Evolutionary conservation across 2,113 vertebrate species (phyloP).

Genomic region (Alligator sinensis): DNA sequence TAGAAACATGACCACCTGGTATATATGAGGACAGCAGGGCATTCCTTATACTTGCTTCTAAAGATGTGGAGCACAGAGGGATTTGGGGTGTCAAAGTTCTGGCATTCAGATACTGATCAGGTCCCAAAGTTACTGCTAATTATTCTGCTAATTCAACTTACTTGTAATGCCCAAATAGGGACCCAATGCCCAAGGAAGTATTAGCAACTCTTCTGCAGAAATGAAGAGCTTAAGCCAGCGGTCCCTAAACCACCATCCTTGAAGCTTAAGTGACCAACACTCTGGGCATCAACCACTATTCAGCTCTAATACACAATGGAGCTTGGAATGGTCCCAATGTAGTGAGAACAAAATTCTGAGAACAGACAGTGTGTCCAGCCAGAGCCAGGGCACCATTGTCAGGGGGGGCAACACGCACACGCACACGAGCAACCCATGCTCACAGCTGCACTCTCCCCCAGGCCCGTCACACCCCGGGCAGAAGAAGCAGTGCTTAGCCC

Average conservation of each 20-base stretch:
- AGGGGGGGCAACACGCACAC: neutral
- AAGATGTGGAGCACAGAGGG: fast-evolving
- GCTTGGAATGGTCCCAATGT: neutral
- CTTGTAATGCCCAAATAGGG: neutral
- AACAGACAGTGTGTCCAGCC: neutral
- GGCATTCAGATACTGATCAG: neutral
- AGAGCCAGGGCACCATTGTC: neutral
- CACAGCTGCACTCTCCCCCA: too few relatives aligned
- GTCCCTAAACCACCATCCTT: neutral
- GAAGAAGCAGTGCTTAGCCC: too few relatives aligned
- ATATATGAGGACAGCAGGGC: fast-evolving
- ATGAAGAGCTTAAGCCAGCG: neutral
- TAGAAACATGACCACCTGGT: fast-evolving
- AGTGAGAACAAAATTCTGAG: neutral
- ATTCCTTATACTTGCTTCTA: fast-evolving
- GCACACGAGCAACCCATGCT: too few relatives aligned
- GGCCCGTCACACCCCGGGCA: too few relatives aligned
- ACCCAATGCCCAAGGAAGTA: fast-evolving
- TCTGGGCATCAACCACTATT: neutral
- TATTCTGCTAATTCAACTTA: fast-evolving
- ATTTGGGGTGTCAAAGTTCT: fast-evolving
- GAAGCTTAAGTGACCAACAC: neutral
- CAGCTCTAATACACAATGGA: fast-evolving
- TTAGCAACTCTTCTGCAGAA: neutral
- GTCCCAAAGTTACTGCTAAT: neutral